Conservation (phyloP, 2,888 invertebrate genomes). For the Apotomis capreana region DNA sequence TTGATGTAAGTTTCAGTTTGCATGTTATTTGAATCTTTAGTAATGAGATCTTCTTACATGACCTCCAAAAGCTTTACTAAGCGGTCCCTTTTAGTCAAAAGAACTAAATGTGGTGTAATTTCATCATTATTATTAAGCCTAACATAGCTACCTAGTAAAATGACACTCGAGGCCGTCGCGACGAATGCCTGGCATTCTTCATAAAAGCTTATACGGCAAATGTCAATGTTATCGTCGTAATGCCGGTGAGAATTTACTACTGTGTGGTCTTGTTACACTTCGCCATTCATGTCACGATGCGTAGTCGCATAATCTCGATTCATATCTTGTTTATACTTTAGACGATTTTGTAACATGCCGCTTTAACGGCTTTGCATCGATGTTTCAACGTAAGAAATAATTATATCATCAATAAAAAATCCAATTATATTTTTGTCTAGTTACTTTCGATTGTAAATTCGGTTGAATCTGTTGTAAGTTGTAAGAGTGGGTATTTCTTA, state of each 20-base stretch:
- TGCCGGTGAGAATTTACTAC: conserved; percentile 17
- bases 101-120: background rate
- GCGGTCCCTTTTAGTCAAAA: background rate
- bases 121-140: conserved; percentile 16
- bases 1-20: conserved; percentile 22
- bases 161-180: conserved; percentile 31
- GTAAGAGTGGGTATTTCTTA: too few relatives aligned
- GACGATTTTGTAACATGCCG: too few relatives aligned
- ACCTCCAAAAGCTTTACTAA: conserved; percentile 6
- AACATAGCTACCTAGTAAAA: conserved; percentile 33
- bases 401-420: too few relatives aligned
- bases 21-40: conserved; percentile 29
- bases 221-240: conserved; percentile 32
- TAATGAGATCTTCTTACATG: conserved; percentile 13
- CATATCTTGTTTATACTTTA: background rate
- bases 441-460: too few relatives aligned
- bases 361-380: too few relatives aligned
- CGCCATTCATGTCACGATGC: conserved; percentile 17
- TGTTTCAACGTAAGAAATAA: too few relatives aligned
- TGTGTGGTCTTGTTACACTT: conserved; percentile 37
- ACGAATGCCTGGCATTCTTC: conserved; percentile 36
- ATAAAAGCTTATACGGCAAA: conserved; percentile 38
- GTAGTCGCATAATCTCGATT: conserved; percentile 6
- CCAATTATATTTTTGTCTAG: too few relatives aligned
- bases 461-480: too few relatives aligned